Evolutionary conservation across 1,140 invertebrate genomes (phyloP).

Genomic region (Orussus abietinus): DNA sequence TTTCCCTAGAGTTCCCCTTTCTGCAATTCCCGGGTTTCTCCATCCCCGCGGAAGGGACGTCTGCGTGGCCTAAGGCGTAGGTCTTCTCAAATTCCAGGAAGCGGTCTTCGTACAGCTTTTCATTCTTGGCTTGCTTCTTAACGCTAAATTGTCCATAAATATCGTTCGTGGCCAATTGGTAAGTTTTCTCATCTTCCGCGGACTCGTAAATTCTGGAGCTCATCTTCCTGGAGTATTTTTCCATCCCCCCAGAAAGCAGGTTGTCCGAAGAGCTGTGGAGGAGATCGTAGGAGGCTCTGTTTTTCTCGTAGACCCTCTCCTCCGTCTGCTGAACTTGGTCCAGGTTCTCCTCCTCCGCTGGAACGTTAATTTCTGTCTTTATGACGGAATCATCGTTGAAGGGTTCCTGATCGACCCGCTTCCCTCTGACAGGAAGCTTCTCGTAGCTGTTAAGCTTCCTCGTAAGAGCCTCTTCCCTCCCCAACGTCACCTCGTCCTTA

Average conservation of each 20-base stretch:
- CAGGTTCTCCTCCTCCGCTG: constrained; percentile 10
- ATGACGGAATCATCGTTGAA: constrained; percentile 8
- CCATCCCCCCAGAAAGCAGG: too few relatives aligned
- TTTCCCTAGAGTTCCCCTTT: too few relatives aligned
- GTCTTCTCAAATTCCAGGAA: constrained; percentile 49
- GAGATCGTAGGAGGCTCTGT: constrained; percentile 22
- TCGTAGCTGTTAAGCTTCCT: constrained; percentile 29
- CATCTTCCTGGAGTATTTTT: neutral
- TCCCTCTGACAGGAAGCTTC: constrained; percentile 14
- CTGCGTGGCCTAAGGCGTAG: constrained; percentile 33
- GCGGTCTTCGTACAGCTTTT: constrained; percentile 30
- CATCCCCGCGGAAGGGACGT: constrained; percentile 22
- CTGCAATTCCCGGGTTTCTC: too few relatives aligned
- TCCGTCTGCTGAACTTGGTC: constrained; percentile 13
- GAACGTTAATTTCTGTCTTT: constrained; percentile 18
- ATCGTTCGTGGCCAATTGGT: too few relatives aligned
- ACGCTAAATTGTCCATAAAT: too few relatives aligned
- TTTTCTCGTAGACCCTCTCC: constrained; percentile 22
- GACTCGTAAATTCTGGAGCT: neutral
- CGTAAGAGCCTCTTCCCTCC: constrained; percentile 15
- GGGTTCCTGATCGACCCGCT: too few relatives aligned
- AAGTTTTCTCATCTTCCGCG: too few relatives aligned
- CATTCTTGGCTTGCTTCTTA: too few relatives aligned
- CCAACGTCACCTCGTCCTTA: constrained; percentile 9
- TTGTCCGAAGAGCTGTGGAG: neutral